phyloP scores from a whole-genome alignment of 2,113 vertebrate species.

The Saguinus imperator region DNA sequence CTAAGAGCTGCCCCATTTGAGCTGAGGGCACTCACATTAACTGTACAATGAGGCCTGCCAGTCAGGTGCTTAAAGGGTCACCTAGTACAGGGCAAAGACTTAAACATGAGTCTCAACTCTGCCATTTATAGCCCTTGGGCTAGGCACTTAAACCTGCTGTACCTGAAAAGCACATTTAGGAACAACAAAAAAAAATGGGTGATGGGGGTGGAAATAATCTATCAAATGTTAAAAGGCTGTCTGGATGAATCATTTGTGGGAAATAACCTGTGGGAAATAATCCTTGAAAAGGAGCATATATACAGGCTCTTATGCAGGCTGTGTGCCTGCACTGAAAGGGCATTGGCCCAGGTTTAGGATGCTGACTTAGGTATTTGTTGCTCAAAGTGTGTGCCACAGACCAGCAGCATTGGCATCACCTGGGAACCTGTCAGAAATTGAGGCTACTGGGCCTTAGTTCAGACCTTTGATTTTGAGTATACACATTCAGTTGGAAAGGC shows the following conservation, averaged over 20 bases:
- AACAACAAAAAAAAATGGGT: background rate
- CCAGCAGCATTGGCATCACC: background rate
- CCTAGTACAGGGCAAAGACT: background rate
- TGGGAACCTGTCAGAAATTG: background rate
- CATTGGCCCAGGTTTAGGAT: background rate
- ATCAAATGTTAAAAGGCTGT: constrained; percentile 6
- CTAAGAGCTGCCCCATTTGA: background rate
- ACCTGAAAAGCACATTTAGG: background rate
- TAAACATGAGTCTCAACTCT: background rate
- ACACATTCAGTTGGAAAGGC: background rate
- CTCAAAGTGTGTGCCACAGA: background rate
- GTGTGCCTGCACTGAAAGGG: background rate
- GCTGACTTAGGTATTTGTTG: background rate
- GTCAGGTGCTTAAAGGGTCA: background rate
- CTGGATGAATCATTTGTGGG: background rate
- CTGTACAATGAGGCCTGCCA: background rate
- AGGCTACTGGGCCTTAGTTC: background rate
- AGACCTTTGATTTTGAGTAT: background rate
- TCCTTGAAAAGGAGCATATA: background rate
- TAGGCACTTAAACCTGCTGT: background rate
- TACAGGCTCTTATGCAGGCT: background rate
- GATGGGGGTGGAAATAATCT: background rate
- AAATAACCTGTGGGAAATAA: background rate
- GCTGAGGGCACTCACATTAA: background rate
- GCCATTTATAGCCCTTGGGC: background rate